Evolutionary conservation across 1,140 invertebrate species (phyloP), one percentile per base, ranked within the genome.

Genomic region (Lepidurus packardi): DNA sequence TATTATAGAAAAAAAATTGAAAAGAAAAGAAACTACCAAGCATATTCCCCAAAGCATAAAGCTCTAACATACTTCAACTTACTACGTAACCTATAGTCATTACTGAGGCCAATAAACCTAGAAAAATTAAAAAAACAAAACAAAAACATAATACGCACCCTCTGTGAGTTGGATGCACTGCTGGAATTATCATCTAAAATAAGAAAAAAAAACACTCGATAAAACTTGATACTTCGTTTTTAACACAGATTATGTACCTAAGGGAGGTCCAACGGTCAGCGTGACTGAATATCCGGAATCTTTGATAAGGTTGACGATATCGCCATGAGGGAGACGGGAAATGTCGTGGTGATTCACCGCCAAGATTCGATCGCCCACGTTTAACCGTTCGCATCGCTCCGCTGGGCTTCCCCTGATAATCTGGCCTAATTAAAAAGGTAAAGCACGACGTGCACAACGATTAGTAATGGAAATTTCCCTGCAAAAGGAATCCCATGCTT

Each of bases 401-500:
- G 98, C 97, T 8, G 98, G 97, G 84, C 95, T 98, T 80, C 93
- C 93, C 80, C 97, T 93, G 79, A 98, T 94, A 79, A 98, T 92
- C 84, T 95, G 90, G 79, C 94, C 94, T 95, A 84, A 21, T 83
- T n/a, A 73, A 25, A 41, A 75, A 24, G 16, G 34, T 21, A 75
- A 34, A 34, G 34, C 43, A 75, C n/a, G 43, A 75, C 16, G 7
- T 75, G 34, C 34, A 75, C 10, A 75, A 24, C 1, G 4, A 75
- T 75, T 42, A 75, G 53, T 65, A 65, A 65, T 21, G 21, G 53
- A 16, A 21, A 65, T n/a, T 21, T n/a, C 9, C 16, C 16, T 7
- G 16, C 10, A 21, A 13, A 65, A 9, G 13, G 53, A 65, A 65
- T 21, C 53, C 13, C 13, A 65, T 10, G 13, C 53, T 65, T 47